A percentile compares a stretch with the other conserved stretches of the same genome.
phyloP scores from a whole-genome alignment of 2,888 invertebrate species.

The Sepiola atlantica region DNA sequence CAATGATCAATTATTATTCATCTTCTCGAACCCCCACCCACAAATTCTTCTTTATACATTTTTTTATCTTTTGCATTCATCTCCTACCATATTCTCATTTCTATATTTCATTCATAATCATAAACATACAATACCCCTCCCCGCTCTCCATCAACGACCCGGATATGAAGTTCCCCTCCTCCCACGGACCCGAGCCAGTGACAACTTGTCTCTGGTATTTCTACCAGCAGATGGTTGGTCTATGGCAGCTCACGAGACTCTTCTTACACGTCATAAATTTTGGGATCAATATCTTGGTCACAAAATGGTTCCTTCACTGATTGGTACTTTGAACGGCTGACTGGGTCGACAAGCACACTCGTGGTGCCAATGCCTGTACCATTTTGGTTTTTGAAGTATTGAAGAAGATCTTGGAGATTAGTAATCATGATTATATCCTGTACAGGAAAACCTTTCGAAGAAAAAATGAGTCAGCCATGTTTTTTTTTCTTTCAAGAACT shows the following conservation, averaged over 20 bases:
- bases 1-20: neutral
- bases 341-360: neutral
- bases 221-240: neutral
- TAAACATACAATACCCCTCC: neutral
- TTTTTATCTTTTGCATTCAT: neutral
- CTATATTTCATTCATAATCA: neutral
- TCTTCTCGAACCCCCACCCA: neutral
- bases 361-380: neutral
- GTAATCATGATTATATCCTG: slow-evolving; percentile 32
- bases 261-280: neutral
- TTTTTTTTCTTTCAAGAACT: neutral
- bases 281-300: neutral
- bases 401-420: neutral
- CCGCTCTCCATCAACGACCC: no score
- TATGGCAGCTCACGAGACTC: neutral
- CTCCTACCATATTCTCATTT: neutral
- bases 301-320: neutral
- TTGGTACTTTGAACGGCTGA: neutral
- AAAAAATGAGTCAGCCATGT: neutral
- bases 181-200: neutral
- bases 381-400: neutral
- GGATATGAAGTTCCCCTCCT: no score
- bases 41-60: neutral
- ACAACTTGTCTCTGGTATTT: neutral
- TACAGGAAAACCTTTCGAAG: neutral